phyloP scores from a whole-genome alignment of 2,888 invertebrate species.

The Euzophera pinguis region DNA sequence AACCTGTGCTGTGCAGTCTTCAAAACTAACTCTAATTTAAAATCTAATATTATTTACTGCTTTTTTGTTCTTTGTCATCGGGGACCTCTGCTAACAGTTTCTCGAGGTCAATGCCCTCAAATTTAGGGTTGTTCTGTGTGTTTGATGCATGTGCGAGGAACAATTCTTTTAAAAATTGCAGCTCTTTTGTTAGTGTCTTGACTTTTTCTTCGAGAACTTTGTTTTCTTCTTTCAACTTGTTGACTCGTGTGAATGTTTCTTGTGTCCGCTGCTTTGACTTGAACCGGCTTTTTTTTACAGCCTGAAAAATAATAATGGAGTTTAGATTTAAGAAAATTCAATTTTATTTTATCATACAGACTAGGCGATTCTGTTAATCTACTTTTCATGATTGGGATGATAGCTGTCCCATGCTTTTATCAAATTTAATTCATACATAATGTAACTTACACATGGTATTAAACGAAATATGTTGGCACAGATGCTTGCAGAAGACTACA shows the following conservation, averaged over 20 bases:
- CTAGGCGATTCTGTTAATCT: no score
- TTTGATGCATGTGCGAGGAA: conserved; percentile 89
- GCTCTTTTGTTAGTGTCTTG: conserved; percentile 88
- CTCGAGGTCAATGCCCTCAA: conserved; percentile 78
- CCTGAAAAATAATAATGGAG: conserved; percentile 66
- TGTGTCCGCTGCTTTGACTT: conserved; percentile 88
- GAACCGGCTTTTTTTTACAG: conserved; percentile 89
- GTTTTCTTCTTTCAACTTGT: conserved; percentile 87
- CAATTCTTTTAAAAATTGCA: conserved; percentile 89
- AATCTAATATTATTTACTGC: conserved; percentile 22
- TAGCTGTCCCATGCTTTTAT: no score
- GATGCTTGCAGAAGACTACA: no score
- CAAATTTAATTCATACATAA: no score
- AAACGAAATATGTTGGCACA: no score
- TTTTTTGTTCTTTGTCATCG: conserved; percentile 49
- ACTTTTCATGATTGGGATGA: no score
- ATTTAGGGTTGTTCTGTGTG: conserved; percentile 70
- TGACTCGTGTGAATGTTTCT: conserved; percentile 87
- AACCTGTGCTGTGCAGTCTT: background rate
- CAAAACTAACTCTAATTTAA: background rate
- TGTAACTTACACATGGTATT: no score
- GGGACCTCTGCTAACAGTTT: conserved; percentile 77
- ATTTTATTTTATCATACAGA: no score
- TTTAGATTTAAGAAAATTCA: no score
- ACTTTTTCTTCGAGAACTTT: conserved; percentile 90